phyloP scores from a whole-genome alignment of 2,113 vertebrate species.

The Tragulus kanchil region DNA sequence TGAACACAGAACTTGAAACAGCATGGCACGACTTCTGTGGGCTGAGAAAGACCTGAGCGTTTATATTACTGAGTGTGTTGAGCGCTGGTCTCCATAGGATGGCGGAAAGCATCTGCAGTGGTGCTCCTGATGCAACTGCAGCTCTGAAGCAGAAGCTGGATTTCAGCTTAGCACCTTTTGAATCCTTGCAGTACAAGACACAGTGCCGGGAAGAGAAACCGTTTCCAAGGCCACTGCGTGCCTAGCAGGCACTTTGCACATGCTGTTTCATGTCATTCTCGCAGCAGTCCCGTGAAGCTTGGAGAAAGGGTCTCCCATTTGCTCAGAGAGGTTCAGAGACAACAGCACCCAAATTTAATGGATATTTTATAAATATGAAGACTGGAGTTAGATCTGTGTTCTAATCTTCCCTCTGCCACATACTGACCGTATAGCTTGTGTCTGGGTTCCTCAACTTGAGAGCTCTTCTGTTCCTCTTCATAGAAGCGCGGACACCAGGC shows the following conservation, averaged over 20 bases:
- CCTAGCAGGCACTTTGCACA: neutral
- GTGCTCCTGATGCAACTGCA: neutral
- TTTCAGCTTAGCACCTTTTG: neutral
- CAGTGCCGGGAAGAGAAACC: neutral
- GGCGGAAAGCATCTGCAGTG: neutral
- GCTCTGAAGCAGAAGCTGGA: neutral
- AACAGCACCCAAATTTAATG: neutral
- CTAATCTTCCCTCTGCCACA: neutral
- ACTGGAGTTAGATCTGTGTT: neutral
- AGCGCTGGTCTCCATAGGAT: too few species aligned
- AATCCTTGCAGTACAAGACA: neutral
- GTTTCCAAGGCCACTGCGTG: neutral
- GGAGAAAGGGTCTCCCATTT: neutral
- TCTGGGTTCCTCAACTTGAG: neutral
- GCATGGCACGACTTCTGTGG: neutral
- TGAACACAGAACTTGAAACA: neutral
- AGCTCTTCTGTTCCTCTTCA: neutral
- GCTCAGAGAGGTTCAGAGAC: neutral
- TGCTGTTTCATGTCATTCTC: neutral
- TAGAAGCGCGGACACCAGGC: neutral
- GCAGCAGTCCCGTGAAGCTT: neutral
- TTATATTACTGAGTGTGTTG: neutral
- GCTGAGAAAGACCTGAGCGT: neutral
- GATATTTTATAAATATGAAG: slow-evolving; percentile 24
- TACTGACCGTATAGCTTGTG: neutral